Evolutionary conservation across 2,888 invertebrate genomes (phyloP), one percentile per base, ranked within the genome.

Genomic region (Schizotus pectinicornis): DNA sequence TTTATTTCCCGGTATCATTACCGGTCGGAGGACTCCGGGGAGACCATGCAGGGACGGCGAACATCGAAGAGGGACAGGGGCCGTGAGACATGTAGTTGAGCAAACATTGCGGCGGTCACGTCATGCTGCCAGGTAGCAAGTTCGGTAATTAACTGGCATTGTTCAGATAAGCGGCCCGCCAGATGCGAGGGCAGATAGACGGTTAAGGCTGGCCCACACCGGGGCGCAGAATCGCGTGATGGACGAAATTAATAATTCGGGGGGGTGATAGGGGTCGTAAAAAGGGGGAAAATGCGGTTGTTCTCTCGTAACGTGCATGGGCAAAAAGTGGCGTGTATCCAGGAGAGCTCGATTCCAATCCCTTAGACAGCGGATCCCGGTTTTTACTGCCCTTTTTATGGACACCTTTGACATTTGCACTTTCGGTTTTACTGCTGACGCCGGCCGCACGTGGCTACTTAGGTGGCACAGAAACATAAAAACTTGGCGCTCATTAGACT

Each of bases 91-190:
- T 59, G 51, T 45, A 67, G 61, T 63, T 66, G 67, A 64, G 68
- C 69, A 73, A 72, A 74, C 72, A 71, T 65, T 63, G 64, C 64
- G 63, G 69, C 65, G 69, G 73, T 70, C 72, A 73, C 74, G 74
- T 75, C 72, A 69, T 64, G 63, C 69, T 71, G 69, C 69, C 73
- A 75, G 74, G 75, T 75, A 75, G 73, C 74, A 72, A 73, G 73
- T 75, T 75, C 67, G 73, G 74, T 75, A 75, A 75, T 75, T 75
- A 75, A 75, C 73, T 71, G 72, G 73, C 75, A 74, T 75, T 75
- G 74, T 75, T 74, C 71, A 72, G 74, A 75, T 75, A 75, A 75
- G 73, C 69, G 63, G 67, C 67, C 65, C 62, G 67, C 66, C 67
- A 67, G 71, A 72, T 69, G 67, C 62, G 62, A 64, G 65, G 64